Conservation (phyloP, 2,113 vertebrate species). For the Pteruthius melanotis region DNA sequence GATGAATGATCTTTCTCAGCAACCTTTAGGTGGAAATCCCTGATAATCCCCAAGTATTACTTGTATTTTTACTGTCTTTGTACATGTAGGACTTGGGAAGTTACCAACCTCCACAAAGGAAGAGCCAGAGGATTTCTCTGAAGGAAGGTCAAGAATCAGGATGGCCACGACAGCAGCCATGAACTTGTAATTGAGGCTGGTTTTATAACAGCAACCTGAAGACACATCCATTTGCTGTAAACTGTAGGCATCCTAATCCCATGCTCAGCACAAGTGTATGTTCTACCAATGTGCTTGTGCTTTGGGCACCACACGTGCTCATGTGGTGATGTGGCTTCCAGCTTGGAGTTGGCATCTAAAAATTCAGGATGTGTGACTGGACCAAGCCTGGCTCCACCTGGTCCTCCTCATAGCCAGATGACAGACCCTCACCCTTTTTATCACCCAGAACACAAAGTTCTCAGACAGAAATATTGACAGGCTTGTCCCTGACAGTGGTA, state of each 20-base stretch:
- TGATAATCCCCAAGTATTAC: not conserved
- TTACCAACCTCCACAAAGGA: not conserved
- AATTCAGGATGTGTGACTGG: not conserved
- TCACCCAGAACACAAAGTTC: not conserved
- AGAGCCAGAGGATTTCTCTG: not conserved
- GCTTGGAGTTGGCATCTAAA: not conserved
- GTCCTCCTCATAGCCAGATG: not conserved
- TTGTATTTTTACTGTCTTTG: not conserved
- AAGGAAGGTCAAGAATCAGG: not conserved
- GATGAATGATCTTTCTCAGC: not conserved
- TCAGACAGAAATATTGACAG: not conserved
- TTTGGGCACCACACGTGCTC: not conserved
- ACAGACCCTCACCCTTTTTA: not conserved
- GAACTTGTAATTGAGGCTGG: not conserved
- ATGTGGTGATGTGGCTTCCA: not conserved
- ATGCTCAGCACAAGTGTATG: not conserved
- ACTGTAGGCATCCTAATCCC: not conserved
- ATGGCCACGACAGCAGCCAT: not conserved
- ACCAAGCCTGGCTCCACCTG: not conserved
- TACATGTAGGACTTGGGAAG: not conserved
- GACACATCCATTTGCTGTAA: not conserved
- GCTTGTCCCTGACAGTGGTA: fast-evolving
- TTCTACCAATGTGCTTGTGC: fast-evolving
- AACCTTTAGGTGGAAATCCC: not conserved
- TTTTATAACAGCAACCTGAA: not conserved